Evolutionary conservation across 1,140 invertebrate species (phyloP).

Genomic region (Cotesia typhae): DNA sequence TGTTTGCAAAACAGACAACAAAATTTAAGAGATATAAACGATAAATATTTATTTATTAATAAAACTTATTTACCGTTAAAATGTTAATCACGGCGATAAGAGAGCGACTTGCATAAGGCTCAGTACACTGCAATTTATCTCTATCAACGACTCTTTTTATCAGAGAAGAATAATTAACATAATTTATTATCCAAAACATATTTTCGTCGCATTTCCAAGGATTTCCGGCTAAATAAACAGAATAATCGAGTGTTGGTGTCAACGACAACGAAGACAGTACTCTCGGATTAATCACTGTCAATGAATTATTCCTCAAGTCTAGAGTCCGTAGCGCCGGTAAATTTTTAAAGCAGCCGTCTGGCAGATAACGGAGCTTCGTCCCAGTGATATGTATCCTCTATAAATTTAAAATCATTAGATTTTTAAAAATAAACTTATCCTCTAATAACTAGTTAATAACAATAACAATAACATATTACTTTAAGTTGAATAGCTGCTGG

Average conservation of each 20-base stretch:
- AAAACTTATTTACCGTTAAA: constrained; percentile 59
- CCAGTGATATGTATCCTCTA: constrained; percentile 61
- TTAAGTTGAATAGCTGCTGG: constrained; percentile 53
- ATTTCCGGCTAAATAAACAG: constrained; percentile 65
- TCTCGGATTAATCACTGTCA: constrained; percentile 56
- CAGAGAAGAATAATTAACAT: constrained; percentile 55
- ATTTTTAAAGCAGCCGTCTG: constrained; percentile 55
- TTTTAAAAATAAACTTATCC: neutral
- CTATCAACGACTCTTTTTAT: constrained; percentile 64
- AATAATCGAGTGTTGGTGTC: neutral
- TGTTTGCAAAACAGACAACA: too few species aligned
- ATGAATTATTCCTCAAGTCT: constrained; percentile 65
- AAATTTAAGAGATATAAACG: too few species aligned
- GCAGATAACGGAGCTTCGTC: constrained; percentile 58
- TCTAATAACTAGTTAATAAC: constrained; percentile 5
- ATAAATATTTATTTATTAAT: constrained; percentile 51
- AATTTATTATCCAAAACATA: constrained; percentile 66
- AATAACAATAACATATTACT: constrained; percentile 36
- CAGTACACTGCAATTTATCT: constrained; percentile 63
- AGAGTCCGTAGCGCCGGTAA: constrained; percentile 54
- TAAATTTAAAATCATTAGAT: constrained; percentile 5
- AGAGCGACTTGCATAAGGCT: constrained; percentile 64
- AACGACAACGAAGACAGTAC: constrained; percentile 53
- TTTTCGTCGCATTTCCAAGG: constrained; percentile 69
- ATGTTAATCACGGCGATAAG: constrained; percentile 68